Evolutionary conservation across 2,888 invertebrate species (phyloP), one percentile per base, ranked within the genome.

Genomic region (Cheilosia urbana): DNA sequence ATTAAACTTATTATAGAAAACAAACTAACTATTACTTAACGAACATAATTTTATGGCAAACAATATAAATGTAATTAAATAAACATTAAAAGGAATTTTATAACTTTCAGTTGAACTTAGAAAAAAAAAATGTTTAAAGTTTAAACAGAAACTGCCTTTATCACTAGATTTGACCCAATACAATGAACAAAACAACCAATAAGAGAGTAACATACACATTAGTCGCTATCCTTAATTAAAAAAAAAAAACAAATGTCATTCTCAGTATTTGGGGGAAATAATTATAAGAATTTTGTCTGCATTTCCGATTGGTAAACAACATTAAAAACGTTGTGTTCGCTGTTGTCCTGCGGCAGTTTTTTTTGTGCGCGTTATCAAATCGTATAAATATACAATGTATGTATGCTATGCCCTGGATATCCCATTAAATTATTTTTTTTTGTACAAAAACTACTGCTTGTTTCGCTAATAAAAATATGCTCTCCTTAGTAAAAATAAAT

Each of bases 391-490:
- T 80, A 80, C 66, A 76, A 40, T 60, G 75, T 80, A 40, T 60
- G 75, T 71, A 84, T 80, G 69, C 75, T 84, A 76, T 19, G 80
- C 75, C 79, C 84, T 84, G 84, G 84, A 84, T 84, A 58, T 84
- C 84, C 84, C 75, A 73, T 79, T 45, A 49, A 49, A 45, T 69
- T 11, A 13, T 37, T 34, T 63, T 45, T 65, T 65, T 72, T 73
- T 62, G 79, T 84, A 79, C 69, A 84, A 84, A 80, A 80, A 66
- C 60, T 27, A 27, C 60, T 66, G 34, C 5, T 42, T 65, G 13
- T 37, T 65, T 63, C 24, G 53, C 19, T 68, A 45, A 30, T n/a
- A 68, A 65, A 63, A 57, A 63, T 68, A 62, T 78, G 21, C 49
- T 79, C n/a, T 66, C 19, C 42, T 65, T 63, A 75, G 75, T 75